Evolutionary conservation across 2,888 invertebrate species (phyloP).

Genomic region (Platycheirus albimanus): DNA sequence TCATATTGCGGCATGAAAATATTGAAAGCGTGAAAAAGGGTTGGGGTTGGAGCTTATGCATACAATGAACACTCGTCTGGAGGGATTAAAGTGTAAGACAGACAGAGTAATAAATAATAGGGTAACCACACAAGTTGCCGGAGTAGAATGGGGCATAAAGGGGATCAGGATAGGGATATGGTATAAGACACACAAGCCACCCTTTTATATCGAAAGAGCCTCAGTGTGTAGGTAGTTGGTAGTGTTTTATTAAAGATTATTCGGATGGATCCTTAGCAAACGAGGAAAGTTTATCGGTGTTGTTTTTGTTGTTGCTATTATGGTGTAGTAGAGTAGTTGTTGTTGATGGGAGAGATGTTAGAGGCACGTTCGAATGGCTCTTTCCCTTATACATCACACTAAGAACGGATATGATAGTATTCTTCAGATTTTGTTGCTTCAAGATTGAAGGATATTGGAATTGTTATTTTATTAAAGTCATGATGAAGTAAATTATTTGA

Average conservation of each 20-base stretch:
- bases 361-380: slow-evolving; percentile 28
- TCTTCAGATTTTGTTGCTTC: slow-evolving; percentile 53
- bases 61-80: slow-evolving; percentile 8
- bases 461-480: slow-evolving; percentile 32
- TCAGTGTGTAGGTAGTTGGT: slow-evolving; percentile 38
- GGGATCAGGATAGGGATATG: background rate
- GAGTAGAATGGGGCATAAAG: background rate
- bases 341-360: slow-evolving; percentile 30
- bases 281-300: slow-evolving; percentile 45
- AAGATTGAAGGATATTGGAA: slow-evolving; percentile 2
- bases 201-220: slow-evolving; percentile 4
- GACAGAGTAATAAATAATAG: slow-evolving; percentile 55
- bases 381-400: background rate
- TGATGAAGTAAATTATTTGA: slow-evolving; percentile 58
- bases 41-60: background rate
- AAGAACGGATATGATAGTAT: slow-evolving; percentile 29
- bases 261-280: slow-evolving; percentile 55
- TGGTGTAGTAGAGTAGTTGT: too few species aligned
- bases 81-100: slow-evolving; percentile 44
- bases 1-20: slow-evolving; percentile 39
- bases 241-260: slow-evolving; percentile 68
- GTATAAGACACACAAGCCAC: background rate
- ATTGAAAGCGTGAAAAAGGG: slow-evolving; percentile 17
- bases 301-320: too few species aligned
- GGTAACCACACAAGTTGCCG: slow-evolving; percentile 31